Percentiles rank a stretch among this genome's conserved stretches.
Evolutionary conservation across 2,888 invertebrate species (phyloP).

Genomic region (Caenorhabditis angaria): DNA sequence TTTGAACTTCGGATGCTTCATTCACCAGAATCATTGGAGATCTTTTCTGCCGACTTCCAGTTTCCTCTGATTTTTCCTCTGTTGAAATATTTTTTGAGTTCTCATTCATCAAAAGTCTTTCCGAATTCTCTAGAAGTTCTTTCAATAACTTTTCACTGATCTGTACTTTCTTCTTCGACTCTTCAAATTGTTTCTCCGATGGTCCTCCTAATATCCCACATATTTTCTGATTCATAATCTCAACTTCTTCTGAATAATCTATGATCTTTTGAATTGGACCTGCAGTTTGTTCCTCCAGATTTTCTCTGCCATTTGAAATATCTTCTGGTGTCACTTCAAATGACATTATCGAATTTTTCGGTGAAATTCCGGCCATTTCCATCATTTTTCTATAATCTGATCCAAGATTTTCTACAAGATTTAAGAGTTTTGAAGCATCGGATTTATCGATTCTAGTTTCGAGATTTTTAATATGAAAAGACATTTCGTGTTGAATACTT

Average conservation of each 20-base stretch:
- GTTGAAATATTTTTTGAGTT: not conserved
- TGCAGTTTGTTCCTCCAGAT: not conserved
- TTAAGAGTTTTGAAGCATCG: slow-evolving; percentile 19
- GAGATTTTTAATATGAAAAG: slow-evolving; percentile 19
- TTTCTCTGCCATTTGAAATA: slow-evolving; percentile 9
- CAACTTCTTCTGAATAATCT: slow-evolving; percentile 15
- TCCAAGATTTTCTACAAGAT: slow-evolving; percentile 20
- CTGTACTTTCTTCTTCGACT: not conserved
- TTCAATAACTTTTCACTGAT: not conserved
- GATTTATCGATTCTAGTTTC: not conserved
- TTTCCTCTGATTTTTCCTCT: not conserved
- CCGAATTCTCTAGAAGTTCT: not conserved
- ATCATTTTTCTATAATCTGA: slow-evolving; percentile 15
- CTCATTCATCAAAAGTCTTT: not conserved
- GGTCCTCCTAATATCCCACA: slow-evolving; percentile 7
- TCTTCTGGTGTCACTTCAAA: slow-evolving; percentile 35
- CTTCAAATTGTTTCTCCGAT: not conserved
- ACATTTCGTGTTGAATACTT: slow-evolving; percentile 2
- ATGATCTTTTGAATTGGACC: too few relatives aligned
- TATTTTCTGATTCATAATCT: slow-evolving; percentile 18
- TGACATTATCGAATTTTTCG: slow-evolving; percentile 25
- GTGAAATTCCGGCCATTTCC: slow-evolving; percentile 6
- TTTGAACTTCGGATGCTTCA: not conserved
- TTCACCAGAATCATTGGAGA: not conserved
- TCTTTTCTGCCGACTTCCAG: not conserved